A percentile compares a stretch with the other conserved stretches of the same genome.
phyloP scores from a whole-genome alignment of 2,797 vertebrate species.

The Cyprinella venusta region DNA sequence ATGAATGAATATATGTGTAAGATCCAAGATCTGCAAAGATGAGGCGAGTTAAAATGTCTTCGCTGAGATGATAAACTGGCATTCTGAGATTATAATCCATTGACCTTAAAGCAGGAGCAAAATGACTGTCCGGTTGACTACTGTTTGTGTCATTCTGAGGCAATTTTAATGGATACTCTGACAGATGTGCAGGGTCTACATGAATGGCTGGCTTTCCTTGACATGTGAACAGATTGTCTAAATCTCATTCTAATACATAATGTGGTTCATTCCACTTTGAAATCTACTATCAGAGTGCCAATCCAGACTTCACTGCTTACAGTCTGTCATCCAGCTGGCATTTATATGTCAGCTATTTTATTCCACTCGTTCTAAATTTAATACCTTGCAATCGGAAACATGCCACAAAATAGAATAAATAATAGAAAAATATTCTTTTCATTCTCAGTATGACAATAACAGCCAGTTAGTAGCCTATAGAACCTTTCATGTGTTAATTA shows the following conservation, averaged over 20 bases:
- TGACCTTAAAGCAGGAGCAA: conserved; percentile 1
- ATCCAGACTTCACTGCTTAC: background rate
- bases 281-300: conserved; percentile 11
- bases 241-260: background rate
- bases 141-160: background rate
- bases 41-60: conserved; percentile 11
- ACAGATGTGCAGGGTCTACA: conserved; percentile 7
- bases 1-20: background rate
- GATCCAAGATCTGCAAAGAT: background rate
- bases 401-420: background rate
- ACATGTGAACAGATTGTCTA: conserved; percentile 12
- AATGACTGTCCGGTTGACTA: background rate
- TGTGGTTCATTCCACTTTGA: conserved; percentile 3
- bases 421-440: background rate
- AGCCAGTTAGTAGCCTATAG: background rate
- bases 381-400: background rate
- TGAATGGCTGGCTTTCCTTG: background rate
- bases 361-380: background rate
- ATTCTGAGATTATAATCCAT: background rate
- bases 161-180: conserved; percentile 9
- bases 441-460: background rate
- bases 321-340: background rate
- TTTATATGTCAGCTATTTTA: background rate
- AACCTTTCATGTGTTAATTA: background rate
- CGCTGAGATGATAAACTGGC: background rate